Percentiles rank a stretch among this genome's conserved stretches.
Conservation (phyloP, 2,113 vertebrate species). For the Pteropus alecto region DNA sequence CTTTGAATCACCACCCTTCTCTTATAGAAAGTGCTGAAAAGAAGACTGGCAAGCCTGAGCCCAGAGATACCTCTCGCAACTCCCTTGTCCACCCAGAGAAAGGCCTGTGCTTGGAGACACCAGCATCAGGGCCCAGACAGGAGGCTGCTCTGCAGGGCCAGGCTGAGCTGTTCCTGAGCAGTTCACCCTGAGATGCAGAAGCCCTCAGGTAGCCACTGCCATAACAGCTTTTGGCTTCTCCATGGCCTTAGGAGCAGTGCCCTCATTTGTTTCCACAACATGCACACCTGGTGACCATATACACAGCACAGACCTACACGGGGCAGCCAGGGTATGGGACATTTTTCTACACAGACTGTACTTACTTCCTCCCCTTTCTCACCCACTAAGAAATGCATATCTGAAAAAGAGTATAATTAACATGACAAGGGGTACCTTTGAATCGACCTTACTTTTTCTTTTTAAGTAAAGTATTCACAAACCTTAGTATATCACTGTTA, state of each 20-base stretch:
- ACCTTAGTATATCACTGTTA: background rate
- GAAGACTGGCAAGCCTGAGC: background rate
- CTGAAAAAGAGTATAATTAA: background rate
- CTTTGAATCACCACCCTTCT: background rate
- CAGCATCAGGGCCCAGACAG: background rate
- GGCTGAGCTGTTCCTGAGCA: background rate
- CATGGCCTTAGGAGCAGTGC: background rate
- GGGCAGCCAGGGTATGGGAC: background rate
- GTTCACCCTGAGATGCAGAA: background rate
- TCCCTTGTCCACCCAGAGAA: background rate
- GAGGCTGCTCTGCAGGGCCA: background rate
- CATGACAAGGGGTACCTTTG: background rate
- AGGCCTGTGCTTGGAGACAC: background rate
- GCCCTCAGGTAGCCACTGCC: background rate
- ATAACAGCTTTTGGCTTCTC: background rate
- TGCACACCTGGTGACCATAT: background rate
- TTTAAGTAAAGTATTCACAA: background rate
- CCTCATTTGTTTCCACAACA: background rate
- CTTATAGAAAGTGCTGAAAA: background rate
- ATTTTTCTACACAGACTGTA: background rate
- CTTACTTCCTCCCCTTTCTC: too few relatives aligned
- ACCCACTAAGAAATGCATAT: background rate
- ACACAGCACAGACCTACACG: accelerated
- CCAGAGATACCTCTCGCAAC: background rate
- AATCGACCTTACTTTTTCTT: background rate